These are phyloP conservation scores for Zootermopsis nevadensis DNA, from an alignment of 2,888 invertebrate genomes.

Conservation along the genomic window DNA sequence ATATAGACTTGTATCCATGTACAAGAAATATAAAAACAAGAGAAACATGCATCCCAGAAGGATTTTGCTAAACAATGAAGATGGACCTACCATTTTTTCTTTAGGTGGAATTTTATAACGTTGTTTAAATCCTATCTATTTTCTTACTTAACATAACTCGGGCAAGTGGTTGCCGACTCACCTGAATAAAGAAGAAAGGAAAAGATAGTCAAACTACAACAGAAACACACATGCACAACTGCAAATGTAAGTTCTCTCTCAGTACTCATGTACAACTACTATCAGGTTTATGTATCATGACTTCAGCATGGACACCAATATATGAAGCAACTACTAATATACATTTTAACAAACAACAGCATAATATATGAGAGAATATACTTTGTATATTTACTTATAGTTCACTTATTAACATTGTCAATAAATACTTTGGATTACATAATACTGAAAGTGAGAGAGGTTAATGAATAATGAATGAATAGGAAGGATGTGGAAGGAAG, in stretches of 20 bases:
- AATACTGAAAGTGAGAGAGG: no score
- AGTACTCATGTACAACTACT: neutral
- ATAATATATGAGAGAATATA: no score
- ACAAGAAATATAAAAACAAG: constrained; percentile 73
- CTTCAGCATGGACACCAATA: no score
- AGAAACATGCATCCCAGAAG: constrained; percentile 58
- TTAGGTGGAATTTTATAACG: neutral
- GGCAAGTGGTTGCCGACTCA: constrained; percentile 30
- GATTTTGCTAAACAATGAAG: constrained; percentile 51
- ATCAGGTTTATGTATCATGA: no score
- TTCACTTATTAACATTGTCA: no score
- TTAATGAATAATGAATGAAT: no score
- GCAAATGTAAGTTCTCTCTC: neutral
- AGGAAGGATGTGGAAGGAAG: no score
- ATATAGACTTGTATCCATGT: constrained; percentile 80
- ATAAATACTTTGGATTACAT: no score
- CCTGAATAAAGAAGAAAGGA: constrained; percentile 42
- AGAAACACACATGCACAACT: neutral
- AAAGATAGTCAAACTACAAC: constrained; percentile 8
- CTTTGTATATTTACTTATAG: no score
- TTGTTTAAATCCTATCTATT: neutral
- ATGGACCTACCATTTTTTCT: constrained; percentile 52
- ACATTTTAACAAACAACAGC: no score
- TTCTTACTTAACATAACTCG: neutral
- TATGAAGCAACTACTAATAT: no score